Evolutionary conservation across 2,888 invertebrate species (phyloP).

Genomic region (Cheiracanthium punctorium): DNA sequence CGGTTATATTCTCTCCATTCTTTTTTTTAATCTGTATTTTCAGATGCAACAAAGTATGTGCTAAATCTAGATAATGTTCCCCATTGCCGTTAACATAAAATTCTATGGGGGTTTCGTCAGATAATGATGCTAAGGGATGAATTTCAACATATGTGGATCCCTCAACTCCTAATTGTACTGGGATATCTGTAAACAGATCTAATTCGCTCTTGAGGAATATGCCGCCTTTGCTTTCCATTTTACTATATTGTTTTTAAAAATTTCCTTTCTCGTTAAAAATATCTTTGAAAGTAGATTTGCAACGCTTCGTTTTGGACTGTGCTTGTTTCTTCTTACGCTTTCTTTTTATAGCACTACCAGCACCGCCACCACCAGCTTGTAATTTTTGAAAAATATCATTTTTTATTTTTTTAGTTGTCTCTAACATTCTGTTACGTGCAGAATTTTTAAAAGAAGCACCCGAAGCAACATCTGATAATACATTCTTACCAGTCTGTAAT

Average conservation of each 20-base stretch:
- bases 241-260: background rate
- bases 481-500: constrained; percentile 1
- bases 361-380: constrained; percentile 16
- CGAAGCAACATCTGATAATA: constrained; percentile 11
- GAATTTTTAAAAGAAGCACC: constrained; percentile 22
- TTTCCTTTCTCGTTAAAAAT: background rate
- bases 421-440: background rate
- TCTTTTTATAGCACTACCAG: constrained; percentile 24
- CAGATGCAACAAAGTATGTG: constrained; percentile 25
- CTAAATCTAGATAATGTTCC: constrained; percentile 14
- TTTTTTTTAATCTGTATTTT: constrained; percentile 29
- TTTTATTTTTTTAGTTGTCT: constrained; percentile 20
- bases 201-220: background rate
- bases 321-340: background rate
- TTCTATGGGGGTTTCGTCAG: constrained; percentile 11
- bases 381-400: constrained; percentile 30
- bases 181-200: background rate
- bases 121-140: constrained; percentile 6
- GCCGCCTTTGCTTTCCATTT: background rate
- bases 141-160: background rate
- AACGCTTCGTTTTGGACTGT: background rate
- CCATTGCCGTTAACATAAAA: constrained; percentile 21
- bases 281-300: background rate
- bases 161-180: background rate
- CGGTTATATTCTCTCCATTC: background rate